Evolutionary conservation across 1,140 invertebrate species (phyloP), one percentile per base, ranked within the genome.

Genomic region (Amphibalanus amphitrite): DNA sequence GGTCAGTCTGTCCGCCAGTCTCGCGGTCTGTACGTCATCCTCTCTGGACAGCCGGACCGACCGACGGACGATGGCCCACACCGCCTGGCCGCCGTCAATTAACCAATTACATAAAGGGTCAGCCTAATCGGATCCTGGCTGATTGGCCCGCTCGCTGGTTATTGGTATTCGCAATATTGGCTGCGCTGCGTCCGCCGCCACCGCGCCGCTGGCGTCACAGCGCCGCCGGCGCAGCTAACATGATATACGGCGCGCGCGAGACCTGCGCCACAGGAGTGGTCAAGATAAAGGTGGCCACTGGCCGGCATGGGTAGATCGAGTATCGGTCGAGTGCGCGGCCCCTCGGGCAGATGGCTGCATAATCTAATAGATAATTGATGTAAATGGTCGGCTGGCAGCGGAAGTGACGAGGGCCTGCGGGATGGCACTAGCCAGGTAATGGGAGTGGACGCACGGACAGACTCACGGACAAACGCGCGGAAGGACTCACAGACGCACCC

Each of bases 41-140:
- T 8, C 47, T 8, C 47, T 1, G 47, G 47, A 13, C 47, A 23
- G 38, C 38, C 17, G 38, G 6, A 38, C 6, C 6, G 38, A 6
- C 17, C 17, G 33, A 15, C 33, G 33, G 33, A 59, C 47, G 13
- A 23, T 23, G 47, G 13, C 47, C 10, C 47, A 3, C 20, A 20
- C 13, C 47, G 47, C 47, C 47, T 59, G 47, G 47, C 47, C 47
- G 17, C 47, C 47, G 47, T 59, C 47, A 59, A 59, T 59, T 59
- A 59, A 59, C 47, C 47, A 59, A 59, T 59, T 59, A 59, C 47
- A 59, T 59, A 59, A 59, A 59, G 47, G 47, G 47, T 59, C 47
- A 59, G 47, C 10, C 47, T 59, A 59, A 59, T 59, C 47, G 47
- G 47, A 59, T 59, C 47, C 1, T 20, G 47, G 17, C 20, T 59